Conservation (phyloP, 2,797 vertebrate species). For the Tapera naevia region DNA sequence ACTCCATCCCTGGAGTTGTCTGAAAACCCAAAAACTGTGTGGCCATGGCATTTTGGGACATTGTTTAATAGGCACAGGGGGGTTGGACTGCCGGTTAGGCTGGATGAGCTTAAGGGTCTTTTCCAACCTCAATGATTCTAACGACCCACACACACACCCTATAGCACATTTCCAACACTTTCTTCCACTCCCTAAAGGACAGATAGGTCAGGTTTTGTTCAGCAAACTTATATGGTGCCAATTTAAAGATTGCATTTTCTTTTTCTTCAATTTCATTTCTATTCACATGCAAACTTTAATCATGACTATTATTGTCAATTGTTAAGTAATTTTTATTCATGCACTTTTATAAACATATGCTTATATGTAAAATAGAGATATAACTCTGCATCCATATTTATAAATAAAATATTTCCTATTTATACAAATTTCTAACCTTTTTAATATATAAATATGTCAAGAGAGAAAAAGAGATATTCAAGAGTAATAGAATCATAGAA, state of each 20-base stretch:
- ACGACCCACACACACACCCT: no score
- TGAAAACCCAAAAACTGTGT: no score
- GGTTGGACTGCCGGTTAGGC: no score
- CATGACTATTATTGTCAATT: rapidly evolving
- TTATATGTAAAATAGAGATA: neutral
- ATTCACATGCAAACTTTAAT: neutral
- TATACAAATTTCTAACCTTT: neutral
- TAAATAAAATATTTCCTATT: neutral
- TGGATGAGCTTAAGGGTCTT: no score
- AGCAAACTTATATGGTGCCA: neutral
- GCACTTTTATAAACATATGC: neutral
- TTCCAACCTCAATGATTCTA: no score
- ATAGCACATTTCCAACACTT: neutral
- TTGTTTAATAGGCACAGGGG: no score
- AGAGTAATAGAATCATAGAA: no score
- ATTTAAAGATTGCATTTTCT: neutral
- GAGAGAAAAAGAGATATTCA: neutral
- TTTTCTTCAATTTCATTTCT: neutral
- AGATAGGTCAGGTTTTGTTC: neutral
- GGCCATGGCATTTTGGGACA: no score
- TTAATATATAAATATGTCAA: neutral
- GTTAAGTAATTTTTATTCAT: neutral
- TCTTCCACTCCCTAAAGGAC: neutral
- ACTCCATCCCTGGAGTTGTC: no score
- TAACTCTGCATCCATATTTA: neutral